phyloP scores from a whole-genome alignment of 2,888 invertebrate species.

The Vandiemenella viatica region DNA sequence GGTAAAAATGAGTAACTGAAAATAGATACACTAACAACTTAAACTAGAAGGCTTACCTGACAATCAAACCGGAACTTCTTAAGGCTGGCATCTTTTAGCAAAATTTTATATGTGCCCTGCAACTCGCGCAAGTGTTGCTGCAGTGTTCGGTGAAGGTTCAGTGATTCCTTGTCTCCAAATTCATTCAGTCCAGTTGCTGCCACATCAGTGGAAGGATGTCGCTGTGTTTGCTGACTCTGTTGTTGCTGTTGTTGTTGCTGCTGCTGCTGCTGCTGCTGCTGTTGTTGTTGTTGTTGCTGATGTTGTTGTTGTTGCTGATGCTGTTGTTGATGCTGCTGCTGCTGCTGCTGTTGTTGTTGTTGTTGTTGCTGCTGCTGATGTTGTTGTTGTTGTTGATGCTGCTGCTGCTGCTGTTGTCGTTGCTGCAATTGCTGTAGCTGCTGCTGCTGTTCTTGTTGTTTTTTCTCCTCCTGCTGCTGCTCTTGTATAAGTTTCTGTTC shows the following conservation, averaged over 20 bases:
- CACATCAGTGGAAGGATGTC: no score
- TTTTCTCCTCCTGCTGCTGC: constrained; percentile 36
- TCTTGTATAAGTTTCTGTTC: constrained; percentile 23
- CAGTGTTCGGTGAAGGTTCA: constrained; percentile 40
- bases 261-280: constrained; percentile 36
- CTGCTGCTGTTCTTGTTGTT: constrained; percentile 39
- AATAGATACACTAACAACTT: no score
- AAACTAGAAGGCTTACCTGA: no score
- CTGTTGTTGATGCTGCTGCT: no score
- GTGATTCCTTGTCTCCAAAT: constrained; percentile 36
- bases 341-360: no score
- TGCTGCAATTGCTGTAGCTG: no score
- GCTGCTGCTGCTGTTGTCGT: no score
- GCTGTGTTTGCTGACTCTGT: constrained; percentile 39
- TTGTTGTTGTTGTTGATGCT: no score
- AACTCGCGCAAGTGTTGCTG: constrained; percentile 41
- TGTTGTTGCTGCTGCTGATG: no score
- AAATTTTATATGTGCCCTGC: constrained; percentile 40
- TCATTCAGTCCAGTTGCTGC: constrained; percentile 22
- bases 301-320: no score
- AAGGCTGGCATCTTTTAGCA: constrained; percentile 40
- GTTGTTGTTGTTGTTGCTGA: constrained; percentile 34
- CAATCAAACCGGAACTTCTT: constrained; percentile 72
- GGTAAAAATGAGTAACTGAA: no score
- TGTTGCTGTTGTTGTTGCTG: constrained; percentile 34